Conservation (phyloP, 53 echinoderm and acorn worm species). For the Crossaster papposus region DNA sequence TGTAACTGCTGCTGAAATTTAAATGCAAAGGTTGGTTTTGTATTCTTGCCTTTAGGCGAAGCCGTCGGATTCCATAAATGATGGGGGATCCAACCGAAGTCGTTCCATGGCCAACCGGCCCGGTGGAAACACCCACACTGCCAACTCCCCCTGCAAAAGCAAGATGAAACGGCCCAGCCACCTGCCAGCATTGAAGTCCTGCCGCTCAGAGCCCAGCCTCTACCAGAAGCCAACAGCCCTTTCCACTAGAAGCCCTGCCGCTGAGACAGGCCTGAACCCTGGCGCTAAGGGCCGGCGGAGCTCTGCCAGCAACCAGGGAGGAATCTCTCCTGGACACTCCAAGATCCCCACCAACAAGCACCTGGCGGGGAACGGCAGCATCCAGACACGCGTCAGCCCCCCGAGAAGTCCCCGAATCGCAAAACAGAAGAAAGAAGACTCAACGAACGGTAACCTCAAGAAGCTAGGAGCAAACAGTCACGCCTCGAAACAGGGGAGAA, state of each 20-base stretch:
- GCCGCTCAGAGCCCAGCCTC: constrained; percentile 77
- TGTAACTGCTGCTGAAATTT: background rate
- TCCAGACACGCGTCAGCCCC: constrained; percentile 39
- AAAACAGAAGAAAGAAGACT: constrained; percentile 57
- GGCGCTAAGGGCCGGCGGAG: constrained; percentile 39
- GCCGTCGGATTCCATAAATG: constrained; percentile 56
- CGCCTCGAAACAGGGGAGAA: constrained; percentile 42
- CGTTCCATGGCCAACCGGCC: constrained; percentile 30
- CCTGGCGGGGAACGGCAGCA: constrained; percentile 18
- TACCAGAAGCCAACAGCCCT: constrained; percentile 51
- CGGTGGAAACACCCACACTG: constrained; percentile 53
- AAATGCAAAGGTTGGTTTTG: background rate
- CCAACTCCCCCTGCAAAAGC: constrained; percentile 67
- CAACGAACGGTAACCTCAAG: constrained; percentile 46
- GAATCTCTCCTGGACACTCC: constrained; percentile 31
- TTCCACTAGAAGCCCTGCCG: constrained; percentile 40
- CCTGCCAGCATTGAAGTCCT: constrained; percentile 72
- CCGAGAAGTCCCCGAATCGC: constrained; percentile 54
- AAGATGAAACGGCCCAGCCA: constrained; percentile 70
- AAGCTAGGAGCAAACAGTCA: background rate
- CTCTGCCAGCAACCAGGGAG: constrained; percentile 50
- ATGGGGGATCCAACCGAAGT: constrained; percentile 1
- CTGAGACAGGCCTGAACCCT: constrained; percentile 27
- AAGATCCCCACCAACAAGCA: constrained; percentile 63
- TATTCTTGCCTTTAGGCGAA: constrained; percentile 55